Conservation (phyloP, 2,797 vertebrate genomes). For the Spinibarbus caldwelli region DNA sequence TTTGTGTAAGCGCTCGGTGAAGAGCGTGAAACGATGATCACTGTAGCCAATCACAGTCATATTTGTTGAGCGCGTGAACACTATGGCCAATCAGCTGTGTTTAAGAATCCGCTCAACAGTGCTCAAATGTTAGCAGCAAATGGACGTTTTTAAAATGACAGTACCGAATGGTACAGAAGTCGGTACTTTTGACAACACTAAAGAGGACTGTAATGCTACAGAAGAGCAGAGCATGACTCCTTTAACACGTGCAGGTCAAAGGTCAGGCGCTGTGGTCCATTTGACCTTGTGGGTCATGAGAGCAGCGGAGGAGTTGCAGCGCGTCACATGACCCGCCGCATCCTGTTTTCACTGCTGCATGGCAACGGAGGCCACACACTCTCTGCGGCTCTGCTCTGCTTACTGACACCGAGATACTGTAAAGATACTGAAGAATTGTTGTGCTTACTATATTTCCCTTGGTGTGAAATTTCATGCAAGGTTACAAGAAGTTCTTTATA, state of each 20-base stretch:
- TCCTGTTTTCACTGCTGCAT: constrained; percentile 63
- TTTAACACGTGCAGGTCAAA: constrained; percentile 26
- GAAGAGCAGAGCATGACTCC: not conserved
- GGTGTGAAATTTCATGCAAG: constrained; percentile 33
- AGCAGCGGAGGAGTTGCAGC: constrained; percentile 41
- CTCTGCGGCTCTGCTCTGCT: no score
- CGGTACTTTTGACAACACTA: no score
- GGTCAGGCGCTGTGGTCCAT: constrained; percentile 33
- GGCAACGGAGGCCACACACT: constrained; percentile 47
- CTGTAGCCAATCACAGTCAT: no score
- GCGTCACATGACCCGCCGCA: constrained; percentile 52
- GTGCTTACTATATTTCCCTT: constrained; percentile 4
- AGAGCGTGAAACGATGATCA: no score
- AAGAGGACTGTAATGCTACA: not conserved
- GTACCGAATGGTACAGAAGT: no score
- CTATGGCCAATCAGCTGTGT: no score
- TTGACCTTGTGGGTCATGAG: constrained; percentile 47
- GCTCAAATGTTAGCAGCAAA: no score
- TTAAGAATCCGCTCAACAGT: no score
- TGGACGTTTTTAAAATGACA: no score
- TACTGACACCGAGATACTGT: constrained; percentile 16
- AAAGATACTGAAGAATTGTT: constrained; percentile 26
- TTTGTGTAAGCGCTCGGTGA: no score
- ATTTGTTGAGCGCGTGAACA: no score
- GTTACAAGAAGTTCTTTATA: not conserved